These are phyloP conservation scores for Gymnoscopelus braueri DNA, from an alignment of 2,797 vertebrate species.

Conservation along the genomic window DNA sequence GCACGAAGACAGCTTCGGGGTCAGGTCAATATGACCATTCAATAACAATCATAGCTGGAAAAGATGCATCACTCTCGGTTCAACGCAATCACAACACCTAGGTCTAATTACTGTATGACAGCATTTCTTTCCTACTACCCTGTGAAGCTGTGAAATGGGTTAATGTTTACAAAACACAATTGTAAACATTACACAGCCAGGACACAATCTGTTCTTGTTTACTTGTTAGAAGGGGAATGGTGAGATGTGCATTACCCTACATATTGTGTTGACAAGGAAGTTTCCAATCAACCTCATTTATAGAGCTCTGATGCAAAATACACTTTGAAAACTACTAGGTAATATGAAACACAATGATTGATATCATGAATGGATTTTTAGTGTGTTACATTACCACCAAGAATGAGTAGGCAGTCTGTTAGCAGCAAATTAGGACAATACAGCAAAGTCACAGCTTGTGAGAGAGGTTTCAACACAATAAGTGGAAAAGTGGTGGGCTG, in stretches of 20 bases:
- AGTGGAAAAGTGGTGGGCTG: conserved; percentile 22
- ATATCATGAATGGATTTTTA: conserved; percentile 15
- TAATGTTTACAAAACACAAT: not conserved
- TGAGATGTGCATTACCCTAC: too few relatives aligned
- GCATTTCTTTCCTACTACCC: not conserved
- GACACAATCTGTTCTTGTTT: too few relatives aligned
- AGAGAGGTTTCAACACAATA: not conserved
- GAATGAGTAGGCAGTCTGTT: not conserved
- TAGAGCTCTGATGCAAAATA: conserved; percentile 22
- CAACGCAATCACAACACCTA: conserved; percentile 25
- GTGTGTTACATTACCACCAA: conserved; percentile 24
- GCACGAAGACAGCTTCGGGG: conserved; percentile 46
- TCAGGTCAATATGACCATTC: conserved; percentile 34
- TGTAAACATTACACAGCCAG: too few relatives aligned
- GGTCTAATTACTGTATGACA: conserved; percentile 23
- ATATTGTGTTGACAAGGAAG: too few relatives aligned
- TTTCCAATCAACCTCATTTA: too few relatives aligned
- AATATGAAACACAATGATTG: conserved; percentile 9
- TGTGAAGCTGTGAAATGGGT: not conserved
- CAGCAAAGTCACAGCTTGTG: too few relatives aligned
- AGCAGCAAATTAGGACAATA: too few relatives aligned
- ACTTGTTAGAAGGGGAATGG: too few relatives aligned
- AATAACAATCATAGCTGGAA: conserved; percentile 28
- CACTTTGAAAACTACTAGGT: conserved; percentile 22
- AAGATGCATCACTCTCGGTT: conserved; percentile 3